Percentiles rank a stretch among this genome's conserved stretches.
Evolutionary conservation across 2,888 invertebrate species (phyloP).

Genomic region (Ceraclea dissimilis): DNA sequence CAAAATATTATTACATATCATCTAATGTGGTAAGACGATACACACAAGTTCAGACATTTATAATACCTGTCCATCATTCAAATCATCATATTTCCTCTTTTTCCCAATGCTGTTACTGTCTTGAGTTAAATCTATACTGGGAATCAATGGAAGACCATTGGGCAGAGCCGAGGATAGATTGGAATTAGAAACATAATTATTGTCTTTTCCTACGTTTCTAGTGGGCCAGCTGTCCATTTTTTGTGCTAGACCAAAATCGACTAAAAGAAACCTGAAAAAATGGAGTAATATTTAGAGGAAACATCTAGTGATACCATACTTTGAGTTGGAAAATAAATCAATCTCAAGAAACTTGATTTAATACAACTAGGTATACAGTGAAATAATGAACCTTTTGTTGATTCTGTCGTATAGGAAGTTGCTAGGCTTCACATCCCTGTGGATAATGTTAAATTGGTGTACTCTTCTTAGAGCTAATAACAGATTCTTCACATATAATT

Average conservation of each 20-base stretch:
- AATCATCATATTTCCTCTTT: slow-evolving; percentile 17
- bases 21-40: no score
- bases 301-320: no score
- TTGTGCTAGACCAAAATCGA: slow-evolving; percentile 88
- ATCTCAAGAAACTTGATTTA: no score
- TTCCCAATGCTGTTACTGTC: neutral
- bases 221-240: slow-evolving; percentile 33
- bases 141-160: neutral
- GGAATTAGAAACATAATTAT: neutral
- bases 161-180: neutral
- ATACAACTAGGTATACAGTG: no score
- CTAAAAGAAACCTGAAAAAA: slow-evolving; percentile 58
- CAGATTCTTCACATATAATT: slow-evolving; percentile 73
- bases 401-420: slow-evolving; percentile 81
- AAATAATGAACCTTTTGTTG: slow-evolving; percentile 55
- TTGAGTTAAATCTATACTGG: neutral
- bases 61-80: slow-evolving; percentile 17
- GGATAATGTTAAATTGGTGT: slow-evolving; percentile 78
- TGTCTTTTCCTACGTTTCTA: neutral
- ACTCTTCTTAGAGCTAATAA: slow-evolving; percentile 70
- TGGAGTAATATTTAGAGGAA: no score
- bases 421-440: slow-evolving; percentile 85
- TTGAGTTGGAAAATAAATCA: no score
- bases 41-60: neutral
- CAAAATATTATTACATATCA: no score